Evolutionary conservation across 2,888 invertebrate genomes (phyloP), one percentile per base, ranked within the genome.

Genomic region (Megamerina dolium): DNA sequence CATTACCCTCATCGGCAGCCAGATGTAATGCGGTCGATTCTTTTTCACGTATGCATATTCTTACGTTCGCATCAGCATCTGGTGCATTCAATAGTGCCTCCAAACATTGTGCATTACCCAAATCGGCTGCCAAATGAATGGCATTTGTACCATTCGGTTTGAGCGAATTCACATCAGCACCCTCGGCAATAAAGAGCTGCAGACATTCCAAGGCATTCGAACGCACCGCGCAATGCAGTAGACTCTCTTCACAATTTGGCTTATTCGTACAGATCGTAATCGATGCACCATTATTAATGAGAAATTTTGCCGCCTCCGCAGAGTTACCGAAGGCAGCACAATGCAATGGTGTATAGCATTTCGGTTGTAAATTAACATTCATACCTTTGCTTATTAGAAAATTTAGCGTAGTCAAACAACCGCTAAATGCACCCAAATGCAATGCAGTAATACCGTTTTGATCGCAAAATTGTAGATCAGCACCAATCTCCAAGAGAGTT

Each of bases 311-410:
- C 12, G 88, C 87, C 59, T 85, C 82, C 40, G 83, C 79, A 49
- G 89, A 83, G 62, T 91, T 87, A 12, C 91, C 88, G 71, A 90
- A 89, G 23, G 91, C 90, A 12, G 92, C 88, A 64, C 88, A 90
- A 68, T 94, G 92, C 45, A 93, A 76, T 1, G 92, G 89, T 34
- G 85, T 84, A 64, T 85, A 85, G 56, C 81, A 80, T 64, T 83
- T 81, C 46, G 79, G 78, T 61, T 80, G 77, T 38, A 79, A 76
- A 70, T 84, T 83, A 8, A 85, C 78, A 58, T 83, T 82, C 52
- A 79, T 77, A 2, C 83, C 84, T 57, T 80, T 77, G 20, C 78
- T 71, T 35, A 88, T 76, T 38, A 89, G 74, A 61, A 79, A 83
- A 54, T 76, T 78, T 8, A 84, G 79, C 49, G 86, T 83, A 14